Percentiles rank a stretch among this genome's conserved stretches.
phyloP scores from a whole-genome alignment of 2,888 invertebrate genomes.

The Entomobrya multifasciata region DNA sequence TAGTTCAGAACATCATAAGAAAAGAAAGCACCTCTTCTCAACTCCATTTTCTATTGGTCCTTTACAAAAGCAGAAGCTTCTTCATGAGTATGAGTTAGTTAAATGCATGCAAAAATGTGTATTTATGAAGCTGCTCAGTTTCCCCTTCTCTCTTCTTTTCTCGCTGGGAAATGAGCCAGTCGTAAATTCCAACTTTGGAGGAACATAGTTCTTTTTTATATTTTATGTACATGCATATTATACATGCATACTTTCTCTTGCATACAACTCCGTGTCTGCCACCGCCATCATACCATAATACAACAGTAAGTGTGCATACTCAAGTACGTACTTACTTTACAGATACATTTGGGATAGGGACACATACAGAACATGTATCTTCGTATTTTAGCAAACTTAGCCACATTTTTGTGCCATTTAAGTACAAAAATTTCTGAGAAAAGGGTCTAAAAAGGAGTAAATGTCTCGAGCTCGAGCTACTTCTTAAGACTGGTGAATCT shows the following conservation, averaged over 20 bases:
- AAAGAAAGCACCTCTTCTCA: constrained; percentile 16
- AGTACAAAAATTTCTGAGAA: not conserved
- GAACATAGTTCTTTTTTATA: not conserved
- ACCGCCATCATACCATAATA: constrained; percentile 13
- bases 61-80: constrained; percentile 59
- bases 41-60: constrained; percentile 43
- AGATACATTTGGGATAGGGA: not conserved
- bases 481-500: constrained; percentile 46
- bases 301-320: not conserved
- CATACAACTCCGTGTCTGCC: not conserved
- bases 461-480: too few species aligned
- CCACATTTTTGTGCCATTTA: constrained; percentile 53
- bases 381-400: constrained; percentile 40
- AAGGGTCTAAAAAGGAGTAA: constrained; percentile 53
- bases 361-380: constrained; percentile 21
- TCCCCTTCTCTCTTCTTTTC: constrained; percentile 42
- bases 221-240: too few species aligned
- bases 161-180: constrained; percentile 56
- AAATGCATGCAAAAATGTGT: constrained; percentile 71
- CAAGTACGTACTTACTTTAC: not conserved
- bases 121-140: constrained; percentile 71
- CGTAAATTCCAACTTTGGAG: constrained; percentile 60
- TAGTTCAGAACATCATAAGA: constrained; percentile 56
- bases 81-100: constrained; percentile 24
- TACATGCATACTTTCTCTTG: not conserved